Percentiles rank a stretch among this genome's conserved stretches.
These are phyloP conservation scores for Sinella curviseta DNA, from an alignment of 1,140 invertebrate species.

Conservation along the genomic window DNA sequence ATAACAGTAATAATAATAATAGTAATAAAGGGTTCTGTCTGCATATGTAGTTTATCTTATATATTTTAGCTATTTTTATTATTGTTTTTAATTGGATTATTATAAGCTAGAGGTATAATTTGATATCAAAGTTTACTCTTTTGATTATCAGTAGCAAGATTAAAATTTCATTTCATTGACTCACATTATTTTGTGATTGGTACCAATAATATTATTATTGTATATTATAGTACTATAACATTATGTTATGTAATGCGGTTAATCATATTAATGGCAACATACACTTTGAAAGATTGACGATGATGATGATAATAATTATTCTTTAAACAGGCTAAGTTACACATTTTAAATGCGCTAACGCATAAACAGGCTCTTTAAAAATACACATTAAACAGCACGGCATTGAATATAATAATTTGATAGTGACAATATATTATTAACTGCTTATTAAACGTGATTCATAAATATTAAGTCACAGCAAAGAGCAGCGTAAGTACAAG, in stretches of 20 bases:
- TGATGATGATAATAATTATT: not conserved
- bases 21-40: too few relatives aligned
- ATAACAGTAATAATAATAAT: not conserved
- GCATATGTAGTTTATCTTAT: not conserved
- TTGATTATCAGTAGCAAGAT: not conserved
- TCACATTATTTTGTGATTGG: not conserved
- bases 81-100: not conserved
- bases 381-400: too few relatives aligned
- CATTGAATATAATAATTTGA: too few relatives aligned
- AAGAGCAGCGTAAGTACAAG: not conserved
- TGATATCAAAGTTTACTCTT: not conserved
- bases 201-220: not conserved
- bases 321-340: not conserved
- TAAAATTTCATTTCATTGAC: not conserved
- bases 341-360: too few relatives aligned
- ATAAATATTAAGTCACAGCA: constrained; percentile 11
- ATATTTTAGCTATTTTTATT: not conserved
- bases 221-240: too few relatives aligned
- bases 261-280: too few relatives aligned
- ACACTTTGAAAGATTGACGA: too few relatives aligned
- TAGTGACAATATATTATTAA: too few relatives aligned
- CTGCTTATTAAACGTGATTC: too few relatives aligned
- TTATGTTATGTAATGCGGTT: too few relatives aligned
- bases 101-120: not conserved
- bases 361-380: too few relatives aligned